phyloP scores from a whole-genome alignment of 2,888 invertebrate genomes.

The Andrena fulva region DNA sequence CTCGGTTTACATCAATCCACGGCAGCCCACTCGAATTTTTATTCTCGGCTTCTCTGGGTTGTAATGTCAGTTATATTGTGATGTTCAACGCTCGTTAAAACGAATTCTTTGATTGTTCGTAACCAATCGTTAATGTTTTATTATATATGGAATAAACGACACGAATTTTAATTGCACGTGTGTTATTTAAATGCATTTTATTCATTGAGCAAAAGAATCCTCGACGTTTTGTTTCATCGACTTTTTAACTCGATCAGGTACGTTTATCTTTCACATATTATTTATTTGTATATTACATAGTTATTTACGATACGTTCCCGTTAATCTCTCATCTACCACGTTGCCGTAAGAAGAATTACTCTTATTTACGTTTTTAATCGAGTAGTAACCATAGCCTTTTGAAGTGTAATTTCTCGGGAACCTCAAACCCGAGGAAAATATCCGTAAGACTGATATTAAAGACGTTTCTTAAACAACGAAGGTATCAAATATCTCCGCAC shows the following conservation, averaged over 20 bases:
- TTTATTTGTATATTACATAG: slow-evolving; percentile 32
- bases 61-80: slow-evolving; percentile 52
- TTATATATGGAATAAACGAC: slow-evolving; percentile 28
- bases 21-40: slow-evolving; percentile 43
- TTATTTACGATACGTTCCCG: background rate
- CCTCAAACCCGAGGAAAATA: background rate
- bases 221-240: slow-evolving; percentile 1
- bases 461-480: background rate
- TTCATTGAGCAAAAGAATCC: slow-evolving; percentile 26
- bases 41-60: slow-evolving; percentile 40
- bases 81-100: slow-evolving; percentile 46
- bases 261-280: slow-evolving; percentile 39
- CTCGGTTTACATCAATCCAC: slow-evolving; percentile 38
- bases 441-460: background rate
- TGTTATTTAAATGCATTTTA: slow-evolving; percentile 49
- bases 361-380: background rate
- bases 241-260: slow-evolving; percentile 44
- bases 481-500: background rate
- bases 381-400: background rate
- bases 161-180: slow-evolving; percentile 32
- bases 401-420: background rate
- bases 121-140: slow-evolving; percentile 38
- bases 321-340: background rate
- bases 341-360: background rate
- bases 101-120: slow-evolving; percentile 37